Base-by-base conservation (phyloP, 2,113 vertebrate genomes). In the Stictonetta naevosa region DNA sequence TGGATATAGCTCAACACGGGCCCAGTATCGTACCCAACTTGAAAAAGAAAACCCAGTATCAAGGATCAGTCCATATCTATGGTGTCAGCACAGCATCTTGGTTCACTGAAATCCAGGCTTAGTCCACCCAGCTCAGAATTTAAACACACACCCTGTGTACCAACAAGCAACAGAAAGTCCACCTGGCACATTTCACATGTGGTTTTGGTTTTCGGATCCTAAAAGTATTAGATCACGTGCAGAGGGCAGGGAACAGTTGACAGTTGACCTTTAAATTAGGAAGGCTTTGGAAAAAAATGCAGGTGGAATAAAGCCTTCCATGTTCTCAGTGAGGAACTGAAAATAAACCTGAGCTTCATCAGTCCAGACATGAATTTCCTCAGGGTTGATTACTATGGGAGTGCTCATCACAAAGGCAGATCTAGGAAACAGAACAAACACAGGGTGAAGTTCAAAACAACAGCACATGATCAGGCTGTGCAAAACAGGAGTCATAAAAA, bases 401-500 rank as follows among this genome's bases (percentile, higher is more conserved):
- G 50, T 5, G 36, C 28, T 86, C 86, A 80, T 74, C 86, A 76
- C 44, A 85, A 89, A 96, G 31, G 20, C 26, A 85, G 71, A 77
- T 83, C 77, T 89, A 91, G 71, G 77, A 94, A 94, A 76, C 0
- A 91, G 44, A 69, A 85, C 31, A 90, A 56, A n/a, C 33, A 36
- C 0, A 7, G 3, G n/a, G 7, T 86, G 56, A 91, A 80, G 59
- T 84, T 86, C 90, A 92, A 84, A 94, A 92, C 80, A 95, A 79
- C 8, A 92, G 71, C 71, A 94, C 71, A 31, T n/a, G n/a, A 85
- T 23, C 25, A 20, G 15, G 20, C 42, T 69, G 78, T 82, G 74
- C 82, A 92, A 91, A 82, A 46, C 58, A 79, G n/a, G 40, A 93
- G 53, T 50, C 44, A 53, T 91, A 82, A 87, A 89, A 89, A 21